Evolutionary conservation across 2,797 vertebrate genomes (phyloP).

Genomic region (Anomalospiza imberbis): DNA sequence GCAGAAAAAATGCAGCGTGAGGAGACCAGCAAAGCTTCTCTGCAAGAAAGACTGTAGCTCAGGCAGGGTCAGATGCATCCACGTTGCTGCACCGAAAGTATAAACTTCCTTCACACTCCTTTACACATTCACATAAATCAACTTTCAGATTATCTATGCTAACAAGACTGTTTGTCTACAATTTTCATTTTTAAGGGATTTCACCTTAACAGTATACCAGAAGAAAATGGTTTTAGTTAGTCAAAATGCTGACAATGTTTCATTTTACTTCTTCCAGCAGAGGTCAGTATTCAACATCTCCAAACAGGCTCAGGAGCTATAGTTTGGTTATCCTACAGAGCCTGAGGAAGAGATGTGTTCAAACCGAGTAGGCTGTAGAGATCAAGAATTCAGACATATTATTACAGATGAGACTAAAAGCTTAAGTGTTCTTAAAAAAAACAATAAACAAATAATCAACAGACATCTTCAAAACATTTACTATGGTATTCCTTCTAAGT

Average conservation of each 20-base stretch:
- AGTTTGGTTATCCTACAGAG: not conserved
- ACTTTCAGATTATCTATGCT: not conserved
- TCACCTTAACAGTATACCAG: not conserved
- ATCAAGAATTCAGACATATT: not conserved
- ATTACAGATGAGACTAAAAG: not conserved
- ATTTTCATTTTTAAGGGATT: not conserved
- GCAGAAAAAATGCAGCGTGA: not conserved
- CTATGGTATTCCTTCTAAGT: not conserved
- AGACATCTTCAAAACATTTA: not conserved
- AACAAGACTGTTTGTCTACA: not conserved
- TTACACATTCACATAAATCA: not conserved
- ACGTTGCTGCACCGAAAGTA: not conserved
- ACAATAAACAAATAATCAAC: not conserved
- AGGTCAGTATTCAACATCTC: not conserved
- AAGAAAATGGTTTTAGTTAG: not conserved
- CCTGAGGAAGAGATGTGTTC: not conserved
- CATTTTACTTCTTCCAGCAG: constrained; percentile 11
- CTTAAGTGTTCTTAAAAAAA: not conserved
- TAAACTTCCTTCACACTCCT: not conserved
- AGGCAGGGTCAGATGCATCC: not conserved
- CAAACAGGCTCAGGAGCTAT: not conserved
- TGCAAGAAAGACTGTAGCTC: not conserved
- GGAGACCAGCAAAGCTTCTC: not conserved
- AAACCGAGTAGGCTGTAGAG: not conserved
- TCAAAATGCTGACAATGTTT: rapidly evolving